phyloP scores from a whole-genome alignment of 2,888 invertebrate species.

The Cotesia congregata region DNA sequence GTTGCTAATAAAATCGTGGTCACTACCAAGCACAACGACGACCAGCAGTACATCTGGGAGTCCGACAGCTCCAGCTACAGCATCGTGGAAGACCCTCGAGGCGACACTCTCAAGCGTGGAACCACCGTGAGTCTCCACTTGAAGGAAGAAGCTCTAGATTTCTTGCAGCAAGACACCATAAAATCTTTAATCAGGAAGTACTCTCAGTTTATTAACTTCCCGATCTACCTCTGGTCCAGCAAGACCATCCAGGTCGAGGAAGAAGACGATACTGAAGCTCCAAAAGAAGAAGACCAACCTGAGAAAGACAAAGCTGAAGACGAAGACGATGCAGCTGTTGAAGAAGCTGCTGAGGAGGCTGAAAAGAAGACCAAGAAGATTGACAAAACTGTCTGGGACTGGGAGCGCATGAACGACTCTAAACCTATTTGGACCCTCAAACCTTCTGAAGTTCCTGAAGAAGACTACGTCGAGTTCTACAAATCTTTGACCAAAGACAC shows the following conservation, averaged over 20 bases:
- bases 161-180: constrained; percentile 92
- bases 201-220: constrained; percentile 99
- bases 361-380: constrained; percentile 89
- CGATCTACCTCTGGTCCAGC: constrained; percentile 94
- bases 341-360: constrained; percentile 77
- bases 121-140: constrained; percentile 89
- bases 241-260: constrained; percentile 73
- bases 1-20: constrained; percentile 97
- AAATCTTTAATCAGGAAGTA: constrained; percentile 95
- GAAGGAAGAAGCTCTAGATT: constrained; percentile 98
- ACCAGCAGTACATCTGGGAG: constrained; percentile 97
- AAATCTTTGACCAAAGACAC: constrained; percentile 93
- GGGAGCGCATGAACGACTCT: constrained; percentile 95
- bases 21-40: constrained; percentile 94
- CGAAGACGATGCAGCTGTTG: constrained; percentile 77
- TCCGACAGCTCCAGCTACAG: constrained; percentile 93
- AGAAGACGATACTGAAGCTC: constrained; percentile 73
- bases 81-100: constrained; percentile 94
- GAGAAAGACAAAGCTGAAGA: constrained; percentile 72
- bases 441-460: constrained; percentile 84
- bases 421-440: constrained; percentile 99
- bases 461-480: constrained; percentile 96
- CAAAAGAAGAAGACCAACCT: constrained; percentile 61
- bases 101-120: constrained; percentile 91
- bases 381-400: constrained; percentile 97